Percentiles rank a stretch among this genome's conserved stretches.
These are phyloP conservation scores for Triplophysa bombifrons DNA, from an alignment of 2,797 vertebrate species.

Conservation along the genomic window DNA sequence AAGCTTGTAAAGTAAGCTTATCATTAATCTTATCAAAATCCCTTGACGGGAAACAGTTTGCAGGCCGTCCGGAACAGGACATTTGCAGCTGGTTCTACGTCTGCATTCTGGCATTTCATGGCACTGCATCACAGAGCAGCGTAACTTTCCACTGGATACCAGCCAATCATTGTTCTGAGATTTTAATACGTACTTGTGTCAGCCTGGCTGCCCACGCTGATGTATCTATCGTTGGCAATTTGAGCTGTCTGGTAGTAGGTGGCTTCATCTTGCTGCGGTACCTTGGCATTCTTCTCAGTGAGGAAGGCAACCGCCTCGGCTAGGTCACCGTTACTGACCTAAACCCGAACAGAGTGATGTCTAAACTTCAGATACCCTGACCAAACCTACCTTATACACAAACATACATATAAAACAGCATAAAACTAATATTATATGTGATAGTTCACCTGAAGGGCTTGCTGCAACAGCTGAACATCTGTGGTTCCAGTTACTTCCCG, in stretches of 20 bases:
- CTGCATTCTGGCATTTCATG: slow-evolving; percentile 10
- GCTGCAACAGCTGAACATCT: slow-evolving; percentile 93
- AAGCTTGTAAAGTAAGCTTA: background rate
- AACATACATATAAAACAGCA: background rate
- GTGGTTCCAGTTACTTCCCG: slow-evolving; percentile 97
- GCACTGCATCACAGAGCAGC: slow-evolving; percentile 9
- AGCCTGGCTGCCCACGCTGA: slow-evolving; percentile 98
- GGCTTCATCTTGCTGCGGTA: slow-evolving; percentile 91
- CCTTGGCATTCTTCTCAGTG: slow-evolving; percentile 94
- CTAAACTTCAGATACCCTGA: background rate
- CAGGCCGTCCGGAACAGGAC: background rate
- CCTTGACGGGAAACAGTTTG: background rate
- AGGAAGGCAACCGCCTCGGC: slow-evolving; percentile 93
- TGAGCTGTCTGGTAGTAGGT: slow-evolving; percentile 94
- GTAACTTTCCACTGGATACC: slow-evolving; percentile 21
- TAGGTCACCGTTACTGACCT: slow-evolving; percentile 97
- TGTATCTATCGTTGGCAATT: slow-evolving; percentile 92
- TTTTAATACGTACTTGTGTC: slow-evolving; percentile 87
- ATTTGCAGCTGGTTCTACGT: slow-evolving; percentile 2
- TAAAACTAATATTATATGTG: background rate
- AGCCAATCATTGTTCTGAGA: slow-evolving; percentile 40
- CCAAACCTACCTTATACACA: background rate
- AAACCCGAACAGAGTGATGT: slow-evolving; percentile 22
- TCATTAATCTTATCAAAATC: background rate
- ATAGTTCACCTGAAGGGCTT: slow-evolving; percentile 90